Percentiles rank a stretch among this genome's conserved stretches.
These are phyloP conservation scores for Pygoscelis antarcticus DNA, from an alignment of 2,113 vertebrate species.

Conservation along the genomic window DNA sequence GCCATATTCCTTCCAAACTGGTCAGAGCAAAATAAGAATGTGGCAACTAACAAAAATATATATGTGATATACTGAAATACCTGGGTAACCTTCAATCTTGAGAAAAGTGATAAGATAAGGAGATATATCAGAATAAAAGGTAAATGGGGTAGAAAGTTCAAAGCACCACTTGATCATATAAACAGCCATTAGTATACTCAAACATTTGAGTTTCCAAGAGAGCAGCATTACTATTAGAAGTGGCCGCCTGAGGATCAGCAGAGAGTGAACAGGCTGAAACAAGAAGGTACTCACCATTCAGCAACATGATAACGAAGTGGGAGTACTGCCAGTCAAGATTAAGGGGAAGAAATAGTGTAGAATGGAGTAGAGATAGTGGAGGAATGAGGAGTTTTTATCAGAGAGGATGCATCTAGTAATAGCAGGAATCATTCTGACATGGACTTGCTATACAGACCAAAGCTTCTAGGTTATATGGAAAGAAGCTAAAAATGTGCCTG, in stretches of 20 bases:
- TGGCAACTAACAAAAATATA: neutral
- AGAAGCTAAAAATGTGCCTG: neutral
- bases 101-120: neutral
- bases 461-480: neutral
- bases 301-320: neutral
- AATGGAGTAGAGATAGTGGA: conserved; percentile 14
- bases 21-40: neutral
- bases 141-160: neutral
- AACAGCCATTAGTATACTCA: neutral
- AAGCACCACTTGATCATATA: neutral
- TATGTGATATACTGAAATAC: neutral
- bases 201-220: conserved; percentile 16
- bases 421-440: neutral
- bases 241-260: neutral
- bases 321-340: conserved; percentile 46
- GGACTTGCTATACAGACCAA: neutral
- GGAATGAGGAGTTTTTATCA: conserved; percentile 41
- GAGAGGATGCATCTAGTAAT: neutral
- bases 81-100: neutral
- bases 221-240: neutral
- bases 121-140: neutral
- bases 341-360: neutral
- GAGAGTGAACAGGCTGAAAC: neutral
- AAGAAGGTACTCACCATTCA: neutral
- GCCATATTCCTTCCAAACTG: neutral